Conservation (phyloP, 2,888 invertebrate genomes). For the Podotricha telesiphe region DNA sequence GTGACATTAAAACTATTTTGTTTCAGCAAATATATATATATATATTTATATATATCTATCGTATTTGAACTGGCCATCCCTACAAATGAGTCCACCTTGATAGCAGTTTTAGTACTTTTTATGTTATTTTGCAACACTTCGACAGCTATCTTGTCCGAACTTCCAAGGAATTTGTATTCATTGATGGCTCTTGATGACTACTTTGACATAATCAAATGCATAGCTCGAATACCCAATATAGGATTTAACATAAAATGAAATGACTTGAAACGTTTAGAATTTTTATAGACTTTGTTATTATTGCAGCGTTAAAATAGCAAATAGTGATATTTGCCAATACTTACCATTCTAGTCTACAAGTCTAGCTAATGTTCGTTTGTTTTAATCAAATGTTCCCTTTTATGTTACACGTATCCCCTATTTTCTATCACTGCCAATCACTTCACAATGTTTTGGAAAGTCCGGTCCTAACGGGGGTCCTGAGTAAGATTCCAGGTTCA, state of each 20-base stretch:
- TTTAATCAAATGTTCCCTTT: constrained; percentile 5
- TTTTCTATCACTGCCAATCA: too few relatives aligned
- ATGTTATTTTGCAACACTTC: constrained; percentile 51
- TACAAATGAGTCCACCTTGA: constrained; percentile 70
- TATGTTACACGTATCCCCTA: neutral
- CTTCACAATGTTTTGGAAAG: too few relatives aligned
- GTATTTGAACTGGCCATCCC: neutral
- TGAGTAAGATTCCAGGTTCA: too few relatives aligned
- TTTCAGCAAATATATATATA: too few relatives aligned
- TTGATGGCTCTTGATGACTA: constrained; percentile 45
- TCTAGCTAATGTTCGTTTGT: neutral
- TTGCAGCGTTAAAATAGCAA: neutral
- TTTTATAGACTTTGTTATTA: constrained; percentile 19
- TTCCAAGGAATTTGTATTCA: constrained; percentile 48
- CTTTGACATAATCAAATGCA: constrained; percentile 48
- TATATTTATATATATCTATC: neutral
- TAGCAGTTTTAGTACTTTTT: constrained; percentile 61
- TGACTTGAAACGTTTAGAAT: constrained; percentile 23
- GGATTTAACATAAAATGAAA: constrained; percentile 31
- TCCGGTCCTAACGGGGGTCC: too few relatives aligned
- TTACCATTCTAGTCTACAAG: too few relatives aligned
- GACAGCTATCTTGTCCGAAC: constrained; percentile 51
- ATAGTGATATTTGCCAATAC: neutral
- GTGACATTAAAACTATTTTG: too few relatives aligned
- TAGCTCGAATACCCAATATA: constrained; percentile 31